Conservation (phyloP, 2,888 invertebrate species). For the Stenolophus ochropezus region DNA sequence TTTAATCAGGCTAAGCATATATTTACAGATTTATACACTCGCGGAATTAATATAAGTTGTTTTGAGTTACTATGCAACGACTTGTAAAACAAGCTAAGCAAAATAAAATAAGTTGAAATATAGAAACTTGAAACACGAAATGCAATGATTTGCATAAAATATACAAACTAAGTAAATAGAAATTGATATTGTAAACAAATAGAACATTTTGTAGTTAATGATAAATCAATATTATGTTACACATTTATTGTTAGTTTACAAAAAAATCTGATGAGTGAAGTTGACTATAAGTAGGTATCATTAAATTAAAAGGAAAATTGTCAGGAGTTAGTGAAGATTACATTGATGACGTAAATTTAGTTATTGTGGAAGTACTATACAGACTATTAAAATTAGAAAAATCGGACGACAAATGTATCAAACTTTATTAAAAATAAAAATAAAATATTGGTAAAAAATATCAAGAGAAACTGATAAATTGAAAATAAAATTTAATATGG, state of each 20-base stretch:
- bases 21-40: constrained; percentile 32
- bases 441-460: no score
- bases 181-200: not conserved
- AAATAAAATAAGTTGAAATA: not conserved
- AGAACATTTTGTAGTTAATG: not conserved
- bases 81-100: constrained; percentile 7
- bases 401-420: no score
- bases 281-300: no score
- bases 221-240: not conserved
- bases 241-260: not conserved
- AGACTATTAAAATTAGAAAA: no score
- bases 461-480: no score
- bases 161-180: not conserved
- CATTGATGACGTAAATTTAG: no score
- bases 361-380: no score
- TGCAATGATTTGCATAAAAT: not conserved
- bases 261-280: no score
- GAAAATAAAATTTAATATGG: no score
- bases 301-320: no score
- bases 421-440: no score
- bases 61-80: constrained; percentile 23
- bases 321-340: no score
- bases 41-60: constrained; percentile 36
- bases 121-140: not conserved
- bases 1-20: constrained; percentile 38